Percentiles rank a stretch among this genome's conserved stretches.
These are phyloP conservation scores for Drosophila parvula DNA, from an alignment of 1,140 invertebrate genomes.

Conservation along the genomic window DNA sequence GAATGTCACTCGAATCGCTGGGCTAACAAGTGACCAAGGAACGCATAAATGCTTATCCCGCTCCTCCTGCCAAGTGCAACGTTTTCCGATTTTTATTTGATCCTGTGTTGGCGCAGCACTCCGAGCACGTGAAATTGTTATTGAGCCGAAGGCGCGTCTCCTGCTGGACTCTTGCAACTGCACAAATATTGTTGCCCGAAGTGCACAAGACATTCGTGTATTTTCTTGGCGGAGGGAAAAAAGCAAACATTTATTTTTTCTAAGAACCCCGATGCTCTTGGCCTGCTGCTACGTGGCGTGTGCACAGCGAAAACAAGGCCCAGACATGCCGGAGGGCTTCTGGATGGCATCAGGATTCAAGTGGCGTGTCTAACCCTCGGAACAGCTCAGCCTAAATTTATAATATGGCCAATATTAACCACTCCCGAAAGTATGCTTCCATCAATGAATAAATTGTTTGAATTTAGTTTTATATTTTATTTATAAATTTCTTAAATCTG, in stretches of 20 bases:
- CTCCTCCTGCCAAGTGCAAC: slow-evolving; percentile 10
- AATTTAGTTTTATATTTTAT: slow-evolving; percentile 14
- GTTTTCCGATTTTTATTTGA: slow-evolving; percentile 60
- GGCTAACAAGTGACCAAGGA: slow-evolving; percentile 12
- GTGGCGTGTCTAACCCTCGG: slow-evolving; percentile 30
- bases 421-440: slow-evolving; percentile 11
- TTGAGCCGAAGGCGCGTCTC: slow-evolving; percentile 23
- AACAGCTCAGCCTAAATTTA: slow-evolving; percentile 1
- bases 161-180: slow-evolving; percentile 21
- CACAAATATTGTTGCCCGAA: slow-evolving; percentile 8
- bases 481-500: slow-evolving; percentile 38
- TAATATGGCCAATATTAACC: neutral
- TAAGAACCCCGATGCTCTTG: slow-evolving; percentile 40
- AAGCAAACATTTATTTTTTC: slow-evolving; percentile 48
- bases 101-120: slow-evolving; percentile 64
- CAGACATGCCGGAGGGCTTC: slow-evolving; percentile 1
- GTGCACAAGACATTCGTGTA: slow-evolving; percentile 13
- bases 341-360: slow-evolving; percentile 28
- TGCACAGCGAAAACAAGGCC: slow-evolving; percentile 9
- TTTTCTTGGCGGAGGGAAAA: slow-evolving; percentile 6
- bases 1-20: slow-evolving; percentile 13
- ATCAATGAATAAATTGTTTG: neutral
- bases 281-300: slow-evolving; percentile 38
- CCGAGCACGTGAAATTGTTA: slow-evolving; percentile 60
- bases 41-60: slow-evolving; percentile 20